Evolutionary conservation across 2,113 vertebrate species (phyloP).

Genomic region (Engraulis encrasicolus): DNA sequence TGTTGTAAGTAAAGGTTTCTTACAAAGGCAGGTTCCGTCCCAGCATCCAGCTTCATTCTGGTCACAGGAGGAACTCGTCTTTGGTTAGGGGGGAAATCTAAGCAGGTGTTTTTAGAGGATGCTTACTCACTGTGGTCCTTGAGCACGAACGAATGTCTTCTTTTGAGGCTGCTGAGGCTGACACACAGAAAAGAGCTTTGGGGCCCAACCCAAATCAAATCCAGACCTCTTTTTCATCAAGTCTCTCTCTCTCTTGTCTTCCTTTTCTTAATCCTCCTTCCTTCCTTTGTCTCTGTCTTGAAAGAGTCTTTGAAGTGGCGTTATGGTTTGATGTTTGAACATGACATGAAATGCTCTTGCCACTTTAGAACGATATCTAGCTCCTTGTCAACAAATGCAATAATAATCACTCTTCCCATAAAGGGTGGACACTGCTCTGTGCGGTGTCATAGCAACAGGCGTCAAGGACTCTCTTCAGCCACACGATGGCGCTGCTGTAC

Average conservation of each 20-base stretch:
- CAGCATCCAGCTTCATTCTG: not conserved
- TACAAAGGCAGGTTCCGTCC: not conserved
- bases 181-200: not conserved
- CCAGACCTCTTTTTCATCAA: not conserved
- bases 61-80: not conserved
- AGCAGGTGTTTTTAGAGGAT: not conserved
- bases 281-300: not conserved
- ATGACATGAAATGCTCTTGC: conserved; percentile 17
- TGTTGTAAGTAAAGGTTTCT: not conserved
- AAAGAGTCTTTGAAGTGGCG: not conserved
- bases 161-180: not conserved
- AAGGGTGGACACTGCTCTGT: not conserved
- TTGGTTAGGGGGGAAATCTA: not conserved
- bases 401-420: conserved; percentile 24
- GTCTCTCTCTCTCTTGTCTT: conserved; percentile 16
- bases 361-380: conserved; percentile 12
- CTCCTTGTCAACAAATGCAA: conserved; percentile 36
- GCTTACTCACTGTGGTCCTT: conserved; percentile 17
- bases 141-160: not conserved
- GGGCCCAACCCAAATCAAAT: not conserved
- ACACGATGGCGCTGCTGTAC: not conserved
- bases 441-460: conserved; percentile 15
- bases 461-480: not conserved
- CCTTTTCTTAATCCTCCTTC: not conserved
- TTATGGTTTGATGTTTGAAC: not conserved